Evolutionary conservation across 2,113 vertebrate genomes (phyloP).

Genomic region (Microtus ochrogaster): DNA sequence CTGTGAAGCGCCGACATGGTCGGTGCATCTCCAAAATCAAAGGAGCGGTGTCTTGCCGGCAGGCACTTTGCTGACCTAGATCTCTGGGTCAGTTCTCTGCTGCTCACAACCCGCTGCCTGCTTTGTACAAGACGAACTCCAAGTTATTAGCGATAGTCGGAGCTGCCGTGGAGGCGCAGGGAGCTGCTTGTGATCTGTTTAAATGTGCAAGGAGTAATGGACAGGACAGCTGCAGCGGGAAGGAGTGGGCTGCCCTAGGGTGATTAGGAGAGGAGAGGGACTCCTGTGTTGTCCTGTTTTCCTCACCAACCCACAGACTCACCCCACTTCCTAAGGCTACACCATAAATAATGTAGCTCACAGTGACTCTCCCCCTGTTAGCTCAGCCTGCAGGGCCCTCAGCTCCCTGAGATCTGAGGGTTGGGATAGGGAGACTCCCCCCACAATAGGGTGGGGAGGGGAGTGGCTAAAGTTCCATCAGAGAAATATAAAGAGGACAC

Average conservation of each 20-base stretch:
- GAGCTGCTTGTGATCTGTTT: background rate
- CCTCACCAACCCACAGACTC: background rate
- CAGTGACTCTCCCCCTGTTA: background rate
- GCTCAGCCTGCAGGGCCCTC: background rate
- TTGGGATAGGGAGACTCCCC: background rate
- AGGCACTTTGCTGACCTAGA: background rate
- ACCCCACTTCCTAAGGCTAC: background rate
- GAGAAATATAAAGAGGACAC: background rate
- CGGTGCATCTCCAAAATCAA: background rate
- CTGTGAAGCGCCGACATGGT: background rate
- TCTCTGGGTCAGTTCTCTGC: constrained; percentile 23
- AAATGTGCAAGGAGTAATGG: background rate
- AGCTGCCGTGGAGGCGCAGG: rapidly evolving
- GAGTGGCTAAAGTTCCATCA: background rate
- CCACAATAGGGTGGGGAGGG: background rate
- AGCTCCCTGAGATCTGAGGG: background rate
- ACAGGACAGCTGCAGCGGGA: background rate
- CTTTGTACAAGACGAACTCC: constrained; percentile 19
- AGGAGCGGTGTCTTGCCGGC: background rate
- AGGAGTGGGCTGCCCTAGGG: background rate
- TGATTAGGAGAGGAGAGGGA: background rate
- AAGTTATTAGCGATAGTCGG: constrained; percentile 29
- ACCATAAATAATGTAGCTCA: background rate
- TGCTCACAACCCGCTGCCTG: background rate
- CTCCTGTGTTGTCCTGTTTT: background rate